Percentiles rank a stretch among this genome's conserved stretches.
Evolutionary conservation across 2,113 vertebrate genomes (phyloP).

Genomic region (Paradisaea rubra): DNA sequence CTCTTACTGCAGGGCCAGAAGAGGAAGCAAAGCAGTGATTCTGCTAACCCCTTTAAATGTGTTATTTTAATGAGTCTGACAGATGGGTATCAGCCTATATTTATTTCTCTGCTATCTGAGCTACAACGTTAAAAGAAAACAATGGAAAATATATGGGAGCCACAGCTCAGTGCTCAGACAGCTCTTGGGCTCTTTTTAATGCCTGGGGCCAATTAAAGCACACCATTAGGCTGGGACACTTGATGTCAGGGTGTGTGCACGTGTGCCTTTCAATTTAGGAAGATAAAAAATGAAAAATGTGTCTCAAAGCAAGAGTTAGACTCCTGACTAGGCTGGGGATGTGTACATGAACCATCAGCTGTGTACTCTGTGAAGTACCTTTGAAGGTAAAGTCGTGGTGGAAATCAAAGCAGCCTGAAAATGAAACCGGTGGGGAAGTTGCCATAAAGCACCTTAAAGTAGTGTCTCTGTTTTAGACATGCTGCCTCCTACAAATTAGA

Average conservation of each 20-base stretch:
- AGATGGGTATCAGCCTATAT: not conserved
- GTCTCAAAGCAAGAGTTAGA: not conserved
- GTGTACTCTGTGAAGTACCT: not conserved
- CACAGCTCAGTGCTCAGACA: not conserved
- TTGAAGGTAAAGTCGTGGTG: conserved; percentile 2
- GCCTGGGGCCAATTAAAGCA: not conserved
- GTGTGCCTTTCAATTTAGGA: not conserved
- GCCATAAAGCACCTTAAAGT: not conserved
- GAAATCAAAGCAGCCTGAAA: conserved; percentile 37
- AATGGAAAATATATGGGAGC: not conserved
- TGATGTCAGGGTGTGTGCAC: rapidly evolving
- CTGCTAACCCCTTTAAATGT: not conserved
- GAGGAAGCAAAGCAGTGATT: not conserved
- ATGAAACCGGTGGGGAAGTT: not conserved
- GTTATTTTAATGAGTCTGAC: not conserved
- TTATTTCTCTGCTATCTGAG: not conserved
- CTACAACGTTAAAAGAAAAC: not conserved
- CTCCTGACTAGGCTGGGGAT: not conserved
- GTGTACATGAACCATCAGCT: not conserved
- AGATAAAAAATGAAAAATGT: not conserved
- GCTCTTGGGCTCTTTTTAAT: not conserved
- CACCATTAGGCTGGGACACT: not conserved
- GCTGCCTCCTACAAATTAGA: not conserved
- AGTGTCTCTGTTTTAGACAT: not conserved
- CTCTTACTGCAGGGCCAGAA: not conserved